These are phyloP conservation scores for Chaetogeoica ovagalla DNA, from an alignment of 2,888 invertebrate genomes.

Conservation along the genomic window DNA sequence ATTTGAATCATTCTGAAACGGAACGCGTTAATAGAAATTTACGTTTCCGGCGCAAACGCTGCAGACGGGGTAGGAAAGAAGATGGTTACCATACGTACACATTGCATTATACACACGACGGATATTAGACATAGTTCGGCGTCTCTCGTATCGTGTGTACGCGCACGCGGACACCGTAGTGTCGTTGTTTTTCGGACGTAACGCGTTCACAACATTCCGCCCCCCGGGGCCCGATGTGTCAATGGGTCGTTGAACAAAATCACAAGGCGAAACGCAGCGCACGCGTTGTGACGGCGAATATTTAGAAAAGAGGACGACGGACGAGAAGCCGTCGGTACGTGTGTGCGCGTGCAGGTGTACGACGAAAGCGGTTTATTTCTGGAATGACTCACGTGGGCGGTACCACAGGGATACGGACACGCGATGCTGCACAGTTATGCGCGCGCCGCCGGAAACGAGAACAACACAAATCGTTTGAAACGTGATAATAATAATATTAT, in stretches of 20 bases:
- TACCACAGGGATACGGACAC: not conserved
- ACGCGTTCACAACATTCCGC: not conserved
- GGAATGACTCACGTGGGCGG: constrained; percentile 34
- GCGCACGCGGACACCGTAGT: too few species aligned
- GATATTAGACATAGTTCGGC: constrained; percentile 2
- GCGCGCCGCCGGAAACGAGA: too few species aligned
- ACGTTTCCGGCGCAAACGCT: too few species aligned
- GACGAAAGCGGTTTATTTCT: constrained; percentile 42
- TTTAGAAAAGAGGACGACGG: not conserved
- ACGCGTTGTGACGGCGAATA: not conserved
- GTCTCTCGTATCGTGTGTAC: not conserved
- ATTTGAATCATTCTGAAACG: constrained; percentile 18
- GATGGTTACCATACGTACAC: constrained; percentile 1
- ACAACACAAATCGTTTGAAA: too few species aligned
- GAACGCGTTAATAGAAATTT: not conserved
- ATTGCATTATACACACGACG: constrained; percentile 26
- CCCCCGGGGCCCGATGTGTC: too few species aligned
- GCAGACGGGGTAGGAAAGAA: too few species aligned
- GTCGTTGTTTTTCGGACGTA: not conserved
- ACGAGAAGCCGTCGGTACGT: not conserved
- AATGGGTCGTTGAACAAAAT: too few species aligned
- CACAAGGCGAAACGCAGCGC: too few species aligned
- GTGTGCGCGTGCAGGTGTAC: not conserved
- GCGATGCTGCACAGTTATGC: not conserved
- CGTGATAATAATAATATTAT: too few species aligned